phyloP scores from a whole-genome alignment of 2,797 vertebrate genomes.

The Anguilla anguilla region DNA sequence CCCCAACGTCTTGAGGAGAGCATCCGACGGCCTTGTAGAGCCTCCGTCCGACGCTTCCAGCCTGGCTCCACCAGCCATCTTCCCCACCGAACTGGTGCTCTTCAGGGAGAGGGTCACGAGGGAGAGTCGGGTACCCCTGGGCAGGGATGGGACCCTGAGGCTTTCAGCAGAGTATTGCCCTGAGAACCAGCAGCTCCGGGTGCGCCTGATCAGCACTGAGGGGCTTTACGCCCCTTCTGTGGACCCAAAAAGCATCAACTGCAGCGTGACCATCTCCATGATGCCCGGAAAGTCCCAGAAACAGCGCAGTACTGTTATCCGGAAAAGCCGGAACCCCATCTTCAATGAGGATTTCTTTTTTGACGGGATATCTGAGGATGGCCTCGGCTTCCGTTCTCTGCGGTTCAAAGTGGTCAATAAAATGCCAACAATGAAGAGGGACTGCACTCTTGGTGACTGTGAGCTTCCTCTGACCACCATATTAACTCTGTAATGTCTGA shows the following conservation, averaged over 20 bases:
- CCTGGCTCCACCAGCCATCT: slow-evolving; percentile 72
- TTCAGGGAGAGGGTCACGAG: slow-evolving; percentile 73
- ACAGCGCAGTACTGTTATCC: slow-evolving; percentile 82
- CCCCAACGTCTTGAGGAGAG: slow-evolving; percentile 78
- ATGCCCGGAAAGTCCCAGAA: slow-evolving; percentile 80
- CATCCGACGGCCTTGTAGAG: slow-evolving; percentile 73
- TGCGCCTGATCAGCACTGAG: slow-evolving; percentile 84
- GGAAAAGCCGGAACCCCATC: slow-evolving; percentile 84
- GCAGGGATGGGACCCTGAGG: slow-evolving; percentile 75
- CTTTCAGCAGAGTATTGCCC: slow-evolving; percentile 81
- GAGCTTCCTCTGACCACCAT: slow-evolving; percentile 75
- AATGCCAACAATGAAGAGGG: slow-evolving; percentile 83
- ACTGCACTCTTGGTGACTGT: slow-evolving; percentile 73
- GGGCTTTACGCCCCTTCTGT: slow-evolving; percentile 73
- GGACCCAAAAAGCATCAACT: slow-evolving; percentile 82
- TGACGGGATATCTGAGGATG: slow-evolving; percentile 77
- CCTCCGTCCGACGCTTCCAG: slow-evolving; percentile 56
- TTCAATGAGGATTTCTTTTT: slow-evolving; percentile 93
- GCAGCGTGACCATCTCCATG: slow-evolving; percentile 82
- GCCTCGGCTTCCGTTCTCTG: slow-evolving; percentile 72
- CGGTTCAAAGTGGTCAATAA: slow-evolving; percentile 84
- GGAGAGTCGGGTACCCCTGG: slow-evolving; percentile 70
- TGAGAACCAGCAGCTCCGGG: slow-evolving; percentile 76
- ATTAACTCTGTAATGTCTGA: slow-evolving; percentile 39
- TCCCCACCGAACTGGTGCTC: slow-evolving; percentile 72